Conservation (phyloP, 2,113 vertebrate genomes). For the Podarcis muralis region DNA sequence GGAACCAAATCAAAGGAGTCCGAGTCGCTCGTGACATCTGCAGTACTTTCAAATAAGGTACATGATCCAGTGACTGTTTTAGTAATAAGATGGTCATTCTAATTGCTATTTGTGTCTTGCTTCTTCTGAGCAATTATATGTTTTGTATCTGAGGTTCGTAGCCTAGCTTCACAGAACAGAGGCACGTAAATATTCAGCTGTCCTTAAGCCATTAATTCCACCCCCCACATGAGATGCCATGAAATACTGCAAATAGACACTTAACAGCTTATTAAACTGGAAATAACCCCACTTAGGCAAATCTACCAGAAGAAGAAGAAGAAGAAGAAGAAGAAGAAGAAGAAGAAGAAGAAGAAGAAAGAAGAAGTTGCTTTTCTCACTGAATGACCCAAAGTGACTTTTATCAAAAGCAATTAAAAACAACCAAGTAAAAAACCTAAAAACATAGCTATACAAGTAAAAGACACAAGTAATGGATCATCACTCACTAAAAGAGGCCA, state of each 20-base stretch:
- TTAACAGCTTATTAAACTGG: constrained; percentile 53
- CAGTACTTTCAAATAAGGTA: not conserved
- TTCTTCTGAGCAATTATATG: constrained; percentile 41
- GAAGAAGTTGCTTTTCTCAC: too few relatives aligned
- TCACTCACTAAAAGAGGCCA: too few relatives aligned
- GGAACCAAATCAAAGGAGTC: not conserved
- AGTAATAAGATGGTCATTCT: constrained; percentile 3
- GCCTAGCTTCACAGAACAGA: constrained; percentile 37
- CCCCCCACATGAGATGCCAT: constrained; percentile 15
- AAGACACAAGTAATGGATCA: too few relatives aligned
- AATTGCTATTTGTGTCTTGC: constrained; percentile 32
- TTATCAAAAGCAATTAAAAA: too few relatives aligned
- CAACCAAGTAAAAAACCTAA: too few relatives aligned
- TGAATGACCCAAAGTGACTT: too few relatives aligned
- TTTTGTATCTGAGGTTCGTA: constrained; percentile 51
- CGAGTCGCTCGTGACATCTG: not conserved
- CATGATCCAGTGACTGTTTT: not conserved
- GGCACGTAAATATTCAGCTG: not conserved
- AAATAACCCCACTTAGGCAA: constrained; percentile 43
- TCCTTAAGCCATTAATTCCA: too few relatives aligned
- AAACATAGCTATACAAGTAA: too few relatives aligned
- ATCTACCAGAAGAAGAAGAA: not conserved
- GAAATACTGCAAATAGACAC: constrained; percentile 52
- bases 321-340: too few relatives aligned
- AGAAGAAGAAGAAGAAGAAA: too few relatives aligned